Evolutionary conservation across 1,140 invertebrate genomes (phyloP).

Genomic region (Coptotermes formosanus): DNA sequence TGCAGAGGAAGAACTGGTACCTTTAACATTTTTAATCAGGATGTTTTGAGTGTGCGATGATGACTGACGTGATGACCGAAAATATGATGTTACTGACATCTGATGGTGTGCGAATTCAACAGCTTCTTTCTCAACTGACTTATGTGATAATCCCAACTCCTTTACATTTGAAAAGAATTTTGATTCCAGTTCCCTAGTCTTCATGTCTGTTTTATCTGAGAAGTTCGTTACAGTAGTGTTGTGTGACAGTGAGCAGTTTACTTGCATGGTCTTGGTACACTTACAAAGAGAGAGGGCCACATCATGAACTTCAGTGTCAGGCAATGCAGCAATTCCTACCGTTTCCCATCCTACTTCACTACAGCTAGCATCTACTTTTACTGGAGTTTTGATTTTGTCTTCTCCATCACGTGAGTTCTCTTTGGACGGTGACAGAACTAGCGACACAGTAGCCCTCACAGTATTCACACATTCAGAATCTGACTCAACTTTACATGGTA

Average conservation of each 20-base stretch:
- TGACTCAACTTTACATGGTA: background rate
- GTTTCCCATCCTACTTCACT: background rate
- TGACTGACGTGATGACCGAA: background rate
- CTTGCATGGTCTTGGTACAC: background rate
- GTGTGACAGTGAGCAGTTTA: background rate
- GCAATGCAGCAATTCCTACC: background rate
- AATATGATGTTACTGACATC: slow-evolving; percentile 4
- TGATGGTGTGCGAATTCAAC: background rate
- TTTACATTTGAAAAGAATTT: background rate
- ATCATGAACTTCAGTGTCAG: background rate
- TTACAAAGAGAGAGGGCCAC: background rate
- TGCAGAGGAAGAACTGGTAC: background rate
- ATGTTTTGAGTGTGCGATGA: background rate
- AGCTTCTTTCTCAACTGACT: background rate
- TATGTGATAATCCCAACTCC: background rate
- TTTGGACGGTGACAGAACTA: background rate
- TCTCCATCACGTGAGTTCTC: background rate
- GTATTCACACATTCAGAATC: background rate
- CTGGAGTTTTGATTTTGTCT: background rate
- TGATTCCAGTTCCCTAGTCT: background rate
- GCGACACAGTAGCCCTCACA: background rate
- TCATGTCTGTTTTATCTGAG: background rate
- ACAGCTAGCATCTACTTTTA: slow-evolving; percentile 18
- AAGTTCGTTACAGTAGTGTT: background rate
- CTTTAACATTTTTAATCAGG: background rate